Evolutionary conservation across 2,797 vertebrate genomes (phyloP).

Genomic region (Falco concolor): DNA sequence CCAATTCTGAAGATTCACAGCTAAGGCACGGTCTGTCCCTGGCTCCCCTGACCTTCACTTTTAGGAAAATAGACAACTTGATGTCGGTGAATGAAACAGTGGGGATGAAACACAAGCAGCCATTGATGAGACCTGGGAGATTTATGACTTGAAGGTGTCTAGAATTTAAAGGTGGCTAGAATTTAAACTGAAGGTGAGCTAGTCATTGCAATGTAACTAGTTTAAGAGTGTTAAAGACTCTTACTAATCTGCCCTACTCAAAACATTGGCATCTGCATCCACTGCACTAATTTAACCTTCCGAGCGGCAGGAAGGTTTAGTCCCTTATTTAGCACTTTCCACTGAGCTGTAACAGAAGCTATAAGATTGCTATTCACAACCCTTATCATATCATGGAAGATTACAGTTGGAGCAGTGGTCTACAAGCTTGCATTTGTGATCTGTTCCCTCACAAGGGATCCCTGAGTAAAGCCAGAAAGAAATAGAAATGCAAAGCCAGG

Average conservation of each 20-base stretch:
- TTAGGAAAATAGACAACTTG: not conserved
- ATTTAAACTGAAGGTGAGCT: not conserved
- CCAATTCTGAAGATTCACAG: not conserved
- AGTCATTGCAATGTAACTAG: not conserved
- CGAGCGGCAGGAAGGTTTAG: not conserved
- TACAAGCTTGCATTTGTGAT: not conserved
- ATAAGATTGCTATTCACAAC: not conserved
- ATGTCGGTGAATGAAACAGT: not conserved
- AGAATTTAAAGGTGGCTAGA: not conserved
- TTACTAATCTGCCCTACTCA: not conserved
- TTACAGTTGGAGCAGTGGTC: not conserved
- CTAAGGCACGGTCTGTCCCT: not conserved
- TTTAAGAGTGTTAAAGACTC: not conserved
- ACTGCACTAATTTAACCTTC: not conserved
- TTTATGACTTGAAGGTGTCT: not conserved
- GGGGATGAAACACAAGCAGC: not conserved
- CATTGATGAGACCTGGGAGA: not conserved
- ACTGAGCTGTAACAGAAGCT: not conserved
- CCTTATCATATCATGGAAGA: not conserved
- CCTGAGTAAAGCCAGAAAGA: not conserved
- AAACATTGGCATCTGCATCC: not conserved
- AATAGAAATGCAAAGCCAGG: not conserved
- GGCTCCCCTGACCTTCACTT: not conserved
- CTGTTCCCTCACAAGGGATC: not conserved
- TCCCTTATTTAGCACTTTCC: not conserved